Evolutionary conservation across 2,113 vertebrate species (phyloP).

Genomic region (Eonycteris spelaea): DNA sequence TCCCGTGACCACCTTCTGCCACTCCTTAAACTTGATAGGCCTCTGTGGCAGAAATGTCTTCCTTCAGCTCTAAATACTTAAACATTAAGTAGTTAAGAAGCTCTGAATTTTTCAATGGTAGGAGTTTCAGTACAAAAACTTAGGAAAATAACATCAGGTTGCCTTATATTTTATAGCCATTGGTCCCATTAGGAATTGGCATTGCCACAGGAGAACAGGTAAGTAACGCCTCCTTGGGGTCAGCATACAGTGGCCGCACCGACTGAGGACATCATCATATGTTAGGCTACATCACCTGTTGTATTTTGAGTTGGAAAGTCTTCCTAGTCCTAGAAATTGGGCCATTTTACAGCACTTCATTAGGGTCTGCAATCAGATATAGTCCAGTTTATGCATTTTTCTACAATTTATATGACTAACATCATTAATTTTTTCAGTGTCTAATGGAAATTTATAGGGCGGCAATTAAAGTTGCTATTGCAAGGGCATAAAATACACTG

Average conservation of each 20-base stretch:
- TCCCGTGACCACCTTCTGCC: not conserved
- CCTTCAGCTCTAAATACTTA: not conserved
- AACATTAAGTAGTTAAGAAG: not conserved
- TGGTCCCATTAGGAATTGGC: slow-evolving; percentile 83
- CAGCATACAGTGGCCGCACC: not conserved
- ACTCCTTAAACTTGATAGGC: not conserved
- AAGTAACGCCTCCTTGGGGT: slow-evolving; percentile 6
- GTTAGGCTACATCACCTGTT: not conserved
- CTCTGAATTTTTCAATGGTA: slow-evolving; percentile 25
- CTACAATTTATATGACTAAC: not conserved
- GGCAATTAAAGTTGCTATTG: not conserved
- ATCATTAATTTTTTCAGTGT: not conserved
- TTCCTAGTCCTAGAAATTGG: not conserved
- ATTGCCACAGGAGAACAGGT: slow-evolving; percentile 88
- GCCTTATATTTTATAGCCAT: slow-evolving; percentile 80
- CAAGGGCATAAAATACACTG: not conserved
- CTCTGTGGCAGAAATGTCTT: not conserved
- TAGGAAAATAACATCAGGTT: slow-evolving; percentile 16
- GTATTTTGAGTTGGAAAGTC: not conserved
- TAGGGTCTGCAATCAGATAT: not conserved
- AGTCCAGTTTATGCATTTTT: not conserved
- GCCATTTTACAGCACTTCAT: not conserved
- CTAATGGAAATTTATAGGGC: slow-evolving; percentile 2
- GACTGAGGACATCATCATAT: rapidly evolving
- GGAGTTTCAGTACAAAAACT: not conserved